Evolutionary conservation across 2,113 vertebrate species (phyloP).

Genomic region (Rhea pennata): DNA sequence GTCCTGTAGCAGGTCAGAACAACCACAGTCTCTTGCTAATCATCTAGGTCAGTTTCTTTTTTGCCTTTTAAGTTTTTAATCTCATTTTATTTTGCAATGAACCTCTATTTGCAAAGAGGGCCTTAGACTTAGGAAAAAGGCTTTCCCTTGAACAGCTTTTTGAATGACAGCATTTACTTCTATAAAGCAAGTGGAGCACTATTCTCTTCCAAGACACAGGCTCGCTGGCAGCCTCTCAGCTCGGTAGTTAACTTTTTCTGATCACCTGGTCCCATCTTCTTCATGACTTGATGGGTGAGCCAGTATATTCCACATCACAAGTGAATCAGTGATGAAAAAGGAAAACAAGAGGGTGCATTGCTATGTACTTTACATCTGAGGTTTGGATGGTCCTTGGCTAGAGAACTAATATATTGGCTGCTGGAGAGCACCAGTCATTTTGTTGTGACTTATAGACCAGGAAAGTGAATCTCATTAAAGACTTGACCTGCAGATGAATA

Average conservation of each 20-base stretch:
- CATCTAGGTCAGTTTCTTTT: neutral
- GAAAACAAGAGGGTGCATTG: neutral
- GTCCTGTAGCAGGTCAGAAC: neutral
- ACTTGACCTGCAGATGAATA: constrained; percentile 2
- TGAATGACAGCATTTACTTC: neutral
- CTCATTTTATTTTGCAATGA: neutral
- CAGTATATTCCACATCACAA: neutral
- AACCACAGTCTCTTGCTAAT: neutral
- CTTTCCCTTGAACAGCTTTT: neutral
- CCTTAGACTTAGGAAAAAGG: neutral
- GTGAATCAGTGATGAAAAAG: neutral
- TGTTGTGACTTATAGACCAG: neutral
- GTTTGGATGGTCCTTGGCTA: neutral
- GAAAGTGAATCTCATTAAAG: constrained; percentile 14
- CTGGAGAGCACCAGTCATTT: neutral
- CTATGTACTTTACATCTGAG: neutral
- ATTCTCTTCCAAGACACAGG: neutral
- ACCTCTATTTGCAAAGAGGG: neutral
- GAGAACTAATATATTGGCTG: neutral
- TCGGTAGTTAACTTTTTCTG: neutral
- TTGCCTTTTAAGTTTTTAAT: neutral
- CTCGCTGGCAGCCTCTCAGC: neutral
- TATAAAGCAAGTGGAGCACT: neutral
- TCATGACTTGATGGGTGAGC: neutral
- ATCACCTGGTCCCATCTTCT: neutral